These are phyloP conservation scores for Coregonus ussuriensis DNA, from an alignment of 2,797 vertebrate species.

Conservation along the genomic window DNA sequence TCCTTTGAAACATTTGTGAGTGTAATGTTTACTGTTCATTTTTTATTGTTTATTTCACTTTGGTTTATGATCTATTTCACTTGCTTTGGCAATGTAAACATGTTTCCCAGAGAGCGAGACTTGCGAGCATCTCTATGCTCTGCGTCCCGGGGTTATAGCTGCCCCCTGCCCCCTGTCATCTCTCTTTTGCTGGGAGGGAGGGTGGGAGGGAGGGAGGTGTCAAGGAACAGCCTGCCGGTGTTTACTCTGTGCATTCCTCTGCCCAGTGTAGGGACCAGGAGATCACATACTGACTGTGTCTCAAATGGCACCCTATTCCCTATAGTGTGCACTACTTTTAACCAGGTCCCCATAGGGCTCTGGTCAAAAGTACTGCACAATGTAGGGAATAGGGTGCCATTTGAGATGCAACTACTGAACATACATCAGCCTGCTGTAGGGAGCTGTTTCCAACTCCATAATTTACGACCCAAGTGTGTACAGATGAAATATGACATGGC, in stretches of 20 bases:
- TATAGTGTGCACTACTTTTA: neutral
- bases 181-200: slow-evolving; percentile 46
- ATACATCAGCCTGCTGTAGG: slow-evolving; percentile 35
- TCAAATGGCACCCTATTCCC: neutral
- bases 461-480: slow-evolving; percentile 21
- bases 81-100: too few relatives aligned
- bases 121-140: slow-evolving; percentile 37
- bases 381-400: neutral
- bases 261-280: slow-evolving; percentile 52
- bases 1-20: too few relatives aligned
- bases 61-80: too few relatives aligned
- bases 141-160: slow-evolving; percentile 49
- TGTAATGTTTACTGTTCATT: too few relatives aligned
- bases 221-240: slow-evolving; percentile 65
- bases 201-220: neutral
- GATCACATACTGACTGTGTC: slow-evolving; percentile 20
- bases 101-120: slow-evolving; percentile 16
- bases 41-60: too few relatives aligned
- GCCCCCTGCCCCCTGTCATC: slow-evolving; percentile 64
- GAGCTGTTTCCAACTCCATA: slow-evolving; percentile 25
- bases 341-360: neutral
- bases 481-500: slow-evolving; percentile 30
- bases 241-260: slow-evolving; percentile 66
- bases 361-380: neutral
- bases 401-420: slow-evolving; percentile 4